Percentiles rank a stretch among this genome's conserved stretches.
phyloP scores from a whole-genome alignment of 2,113 vertebrate genomes.

The Epinephelus cyanopodus region DNA sequence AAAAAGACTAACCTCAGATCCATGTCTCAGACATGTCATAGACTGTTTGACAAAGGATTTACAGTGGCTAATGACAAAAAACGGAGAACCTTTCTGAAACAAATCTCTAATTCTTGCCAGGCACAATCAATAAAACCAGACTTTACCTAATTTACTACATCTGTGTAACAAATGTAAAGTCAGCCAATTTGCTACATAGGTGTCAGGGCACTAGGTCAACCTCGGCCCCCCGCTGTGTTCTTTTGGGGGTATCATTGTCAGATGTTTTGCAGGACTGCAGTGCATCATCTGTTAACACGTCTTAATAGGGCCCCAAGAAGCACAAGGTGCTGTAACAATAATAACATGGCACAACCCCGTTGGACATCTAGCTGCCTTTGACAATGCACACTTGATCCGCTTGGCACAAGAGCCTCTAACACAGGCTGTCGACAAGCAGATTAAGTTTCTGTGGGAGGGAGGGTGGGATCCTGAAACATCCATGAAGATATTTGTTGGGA shows the following conservation, averaged over 20 bases:
- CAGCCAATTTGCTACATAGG: slow-evolving; percentile 2
- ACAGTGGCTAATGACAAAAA: background rate
- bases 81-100: background rate
- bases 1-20: slow-evolving; percentile 6
- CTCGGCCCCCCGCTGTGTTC: background rate
- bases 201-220: slow-evolving; percentile 30
- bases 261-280: slow-evolving; percentile 60
- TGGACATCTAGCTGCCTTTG: slow-evolving; percentile 64
- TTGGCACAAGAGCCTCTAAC: slow-evolving; percentile 58
- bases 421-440: slow-evolving; percentile 71
- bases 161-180: slow-evolving; percentile 22
- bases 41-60: background rate
- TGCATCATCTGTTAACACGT: slow-evolving; percentile 71
- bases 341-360: slow-evolving; percentile 38
- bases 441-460: slow-evolving; percentile 58
- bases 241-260: slow-evolving; percentile 39
- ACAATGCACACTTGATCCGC: slow-evolving; percentile 70
- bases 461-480: slow-evolving; percentile 46
- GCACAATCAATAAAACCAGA: background rate
- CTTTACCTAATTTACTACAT: background rate
- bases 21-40: background rate
- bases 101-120: background rate
- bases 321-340: slow-evolving; percentile 59
- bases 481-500: slow-evolving; percentile 54
- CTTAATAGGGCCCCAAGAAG: slow-evolving; percentile 60